Evolutionary conservation across 2,888 invertebrate species (phyloP).

Genomic region (Temnothorax rugatulus): DNA sequence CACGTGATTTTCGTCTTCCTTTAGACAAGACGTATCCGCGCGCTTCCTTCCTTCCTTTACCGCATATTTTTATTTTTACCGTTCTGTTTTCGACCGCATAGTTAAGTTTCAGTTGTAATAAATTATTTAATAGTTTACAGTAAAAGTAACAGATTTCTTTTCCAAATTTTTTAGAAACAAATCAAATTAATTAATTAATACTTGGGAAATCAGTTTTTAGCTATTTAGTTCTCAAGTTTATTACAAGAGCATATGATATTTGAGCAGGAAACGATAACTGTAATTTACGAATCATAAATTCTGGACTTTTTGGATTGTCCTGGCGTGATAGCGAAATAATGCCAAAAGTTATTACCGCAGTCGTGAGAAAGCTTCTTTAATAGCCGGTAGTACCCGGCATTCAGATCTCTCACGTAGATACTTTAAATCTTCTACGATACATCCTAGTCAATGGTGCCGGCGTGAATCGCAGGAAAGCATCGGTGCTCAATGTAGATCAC

Average conservation of each 20-base stretch:
- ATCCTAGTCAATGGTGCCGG: constrained; percentile 14
- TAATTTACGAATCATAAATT: neutral
- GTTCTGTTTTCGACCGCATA: neutral
- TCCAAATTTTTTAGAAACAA: neutral
- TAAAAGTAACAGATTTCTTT: neutral
- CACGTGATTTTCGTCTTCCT: constrained; percentile 65
- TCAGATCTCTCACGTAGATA: constrained; percentile 44
- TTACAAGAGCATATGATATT: neutral
- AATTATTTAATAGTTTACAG: neutral
- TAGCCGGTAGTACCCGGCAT: constrained; percentile 11
- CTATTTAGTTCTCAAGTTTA: no score
- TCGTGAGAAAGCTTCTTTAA: constrained; percentile 34
- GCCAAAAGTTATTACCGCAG: neutral
- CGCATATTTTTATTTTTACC: neutral
- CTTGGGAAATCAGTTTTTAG: no score
- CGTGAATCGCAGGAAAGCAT: constrained; percentile 69
- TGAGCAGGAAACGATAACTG: neutral
- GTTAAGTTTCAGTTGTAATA: neutral
- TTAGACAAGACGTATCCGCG: neutral
- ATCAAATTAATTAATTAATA: neutral
- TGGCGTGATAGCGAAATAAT: neutral
- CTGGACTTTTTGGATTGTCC: neutral
- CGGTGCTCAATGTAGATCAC: constrained; percentile 70
- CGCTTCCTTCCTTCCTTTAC: constrained; percentile 1
- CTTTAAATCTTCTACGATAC: constrained; percentile 27